Conservation (phyloP, 92 coral and sea anemone species). For the Porites rus region DNA sequence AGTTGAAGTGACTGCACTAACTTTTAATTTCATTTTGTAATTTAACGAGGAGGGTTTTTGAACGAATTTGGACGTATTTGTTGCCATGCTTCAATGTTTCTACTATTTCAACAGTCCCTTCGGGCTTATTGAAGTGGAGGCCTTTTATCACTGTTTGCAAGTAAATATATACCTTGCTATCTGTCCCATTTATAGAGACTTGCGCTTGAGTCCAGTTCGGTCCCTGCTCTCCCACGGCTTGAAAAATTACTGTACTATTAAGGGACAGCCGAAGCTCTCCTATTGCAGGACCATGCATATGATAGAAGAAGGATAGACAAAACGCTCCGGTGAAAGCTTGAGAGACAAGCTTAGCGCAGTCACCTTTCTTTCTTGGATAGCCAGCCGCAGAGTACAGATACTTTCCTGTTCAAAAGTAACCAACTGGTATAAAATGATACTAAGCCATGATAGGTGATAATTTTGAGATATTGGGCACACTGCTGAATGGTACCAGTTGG, state of each 20-base stretch:
- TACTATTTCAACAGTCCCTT: too few relatives aligned
- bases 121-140: too few relatives aligned
- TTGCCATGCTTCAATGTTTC: too few relatives aligned
- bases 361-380: constrained; percentile 25
- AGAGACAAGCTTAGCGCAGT: constrained; percentile 12
- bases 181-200: constrained; percentile 12
- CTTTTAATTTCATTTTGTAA: too few relatives aligned
- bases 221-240: constrained; percentile 26
- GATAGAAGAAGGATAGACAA: constrained; percentile 31
- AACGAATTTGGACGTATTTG: too few relatives aligned
- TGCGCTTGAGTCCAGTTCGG: constrained; percentile 32
- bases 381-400: constrained; percentile 7
- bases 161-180: constrained; percentile 23
- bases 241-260: background rate
- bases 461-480: background rate
- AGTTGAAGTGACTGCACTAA: too few relatives aligned
- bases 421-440: background rate
- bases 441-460: background rate
- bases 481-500: background rate
- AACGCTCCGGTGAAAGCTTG: background rate
- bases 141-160: too few relatives aligned
- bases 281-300: constrained; percentile 29
- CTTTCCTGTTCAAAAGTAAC: constrained; percentile 18
- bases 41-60: too few relatives aligned
- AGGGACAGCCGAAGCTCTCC: constrained; percentile 7